Percentiles rank a stretch among this genome's conserved stretches.
Conservation (phyloP, 2,888 invertebrate genomes). For the Apamea anceps region DNA sequence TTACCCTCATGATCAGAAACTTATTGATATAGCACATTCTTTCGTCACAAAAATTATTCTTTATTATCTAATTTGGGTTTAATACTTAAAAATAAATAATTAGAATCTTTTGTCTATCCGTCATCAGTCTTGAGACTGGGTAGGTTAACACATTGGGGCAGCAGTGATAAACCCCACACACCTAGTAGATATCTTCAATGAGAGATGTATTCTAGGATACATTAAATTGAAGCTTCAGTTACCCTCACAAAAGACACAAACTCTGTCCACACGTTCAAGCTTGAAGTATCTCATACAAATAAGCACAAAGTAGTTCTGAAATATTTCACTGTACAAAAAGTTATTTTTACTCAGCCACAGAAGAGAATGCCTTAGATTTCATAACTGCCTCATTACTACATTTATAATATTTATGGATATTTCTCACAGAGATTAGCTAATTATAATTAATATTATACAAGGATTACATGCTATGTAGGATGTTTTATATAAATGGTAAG, state of each 20-base stretch:
- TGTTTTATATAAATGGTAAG: slow-evolving; percentile 53
- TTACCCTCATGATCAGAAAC: slow-evolving; percentile 55
- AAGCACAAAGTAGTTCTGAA: slow-evolving; percentile 57
- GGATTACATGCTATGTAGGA: slow-evolving; percentile 54
- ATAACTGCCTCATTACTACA: slow-evolving; percentile 62
- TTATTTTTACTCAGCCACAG: slow-evolving; percentile 56
- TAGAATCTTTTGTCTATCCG: slow-evolving; percentile 58
- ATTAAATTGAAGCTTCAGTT: slow-evolving; percentile 35
- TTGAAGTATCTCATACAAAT: slow-evolving; percentile 52
- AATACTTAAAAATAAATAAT: slow-evolving; percentile 67
- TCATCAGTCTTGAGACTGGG: slow-evolving; percentile 57
- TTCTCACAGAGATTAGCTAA: slow-evolving; percentile 63
- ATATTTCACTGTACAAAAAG: slow-evolving; percentile 62
- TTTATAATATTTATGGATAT: slow-evolving; percentile 66
- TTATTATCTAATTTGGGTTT: slow-evolving; percentile 57
- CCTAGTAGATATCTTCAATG: slow-evolving; percentile 44
- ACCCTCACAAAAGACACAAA: slow-evolving; percentile 33
- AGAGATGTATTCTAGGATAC: slow-evolving; percentile 44
- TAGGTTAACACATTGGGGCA: slow-evolving; percentile 33
- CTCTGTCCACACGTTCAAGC: slow-evolving; percentile 41
- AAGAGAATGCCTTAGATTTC: slow-evolving; percentile 57
- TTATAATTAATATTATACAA: slow-evolving; percentile 58
- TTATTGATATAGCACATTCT: slow-evolving; percentile 58
- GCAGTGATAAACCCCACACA: slow-evolving; percentile 56
- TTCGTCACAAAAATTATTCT: slow-evolving; percentile 40